Evolutionary conservation across 2,113 vertebrate species (phyloP), one percentile per base, ranked within the genome.

Genomic region (Anser cygnoides): DNA sequence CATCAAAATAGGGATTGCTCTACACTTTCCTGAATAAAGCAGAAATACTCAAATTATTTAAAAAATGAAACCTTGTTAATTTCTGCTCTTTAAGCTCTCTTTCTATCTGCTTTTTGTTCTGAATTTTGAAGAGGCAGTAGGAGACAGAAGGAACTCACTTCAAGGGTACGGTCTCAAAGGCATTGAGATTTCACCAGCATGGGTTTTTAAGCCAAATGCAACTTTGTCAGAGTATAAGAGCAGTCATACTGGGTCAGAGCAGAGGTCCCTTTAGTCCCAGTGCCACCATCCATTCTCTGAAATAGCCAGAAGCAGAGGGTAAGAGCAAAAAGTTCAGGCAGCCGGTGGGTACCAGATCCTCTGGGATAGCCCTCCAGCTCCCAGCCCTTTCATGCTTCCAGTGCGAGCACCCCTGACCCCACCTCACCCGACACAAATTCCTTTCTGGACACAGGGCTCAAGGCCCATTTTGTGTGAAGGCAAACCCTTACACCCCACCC

Each of bases 391-490:
- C 29, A 23, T 21, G 29, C 2, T 33, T 22, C 37, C 23, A 63
- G 1, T 11, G 15, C 61, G 35, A 35, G 4, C 22, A 58, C 12
- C 29, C 71, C 63, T 39, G 33, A 14, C 17, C 70, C 13, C 61
- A 12, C 31, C 18, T 33, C 2, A 3, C 33, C 55, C 43, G 50
- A 13, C n/a, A 52, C 25, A 35, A 70, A 68, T 22, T 54, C 35
- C 37, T 52, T 54, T 19, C 8, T 0, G 0, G 39, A 73, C 0
- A 0, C 35, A 85, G 44, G 21, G 26, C 19, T 77, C 1, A 0
- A 26, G 31, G 46, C 6, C 19, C 9, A 28, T n/a, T 44, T 10
- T 4, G 7, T 10, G 11, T 49, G 59, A 82, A 50, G 35, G 8
- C 35, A 77, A 80, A 17, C 16, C 57, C 28, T 63, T 41, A 63